Percentiles rank a stretch among this genome's conserved stretches.
phyloP scores from a whole-genome alignment of 37 sponge, comb jelly and placozoan species.

The Dysidea cf. avara region DNA sequence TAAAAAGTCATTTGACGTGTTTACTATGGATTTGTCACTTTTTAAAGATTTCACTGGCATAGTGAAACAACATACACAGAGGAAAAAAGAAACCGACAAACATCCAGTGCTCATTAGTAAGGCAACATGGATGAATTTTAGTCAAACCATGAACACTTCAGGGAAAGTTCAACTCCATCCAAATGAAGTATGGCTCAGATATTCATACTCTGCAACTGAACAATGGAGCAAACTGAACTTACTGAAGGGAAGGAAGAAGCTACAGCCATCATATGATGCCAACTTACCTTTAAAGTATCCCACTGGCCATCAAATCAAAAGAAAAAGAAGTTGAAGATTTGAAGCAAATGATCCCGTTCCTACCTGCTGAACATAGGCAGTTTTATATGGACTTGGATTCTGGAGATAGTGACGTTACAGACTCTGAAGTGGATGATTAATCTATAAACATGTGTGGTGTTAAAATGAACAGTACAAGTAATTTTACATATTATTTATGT shows the following conservation, averaged over 20 bases:
- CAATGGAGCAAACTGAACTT: neutral
- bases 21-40: too few relatives aligned
- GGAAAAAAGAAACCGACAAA: constrained; percentile 1
- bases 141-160: neutral
- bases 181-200: constrained; percentile 9
- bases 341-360: constrained; percentile 32
- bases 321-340: constrained; percentile 41
- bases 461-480: too few relatives aligned
- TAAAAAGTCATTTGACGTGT: too few relatives aligned
- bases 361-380: constrained; percentile 2
- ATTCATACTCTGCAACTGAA: neutral
- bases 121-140: constrained; percentile 4
- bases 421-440: too few relatives aligned
- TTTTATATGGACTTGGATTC: constrained; percentile 10
- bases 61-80: neutral
- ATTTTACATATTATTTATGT: too few relatives aligned
- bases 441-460: too few relatives aligned
- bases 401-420: too few relatives aligned
- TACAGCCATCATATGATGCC: too few relatives aligned
- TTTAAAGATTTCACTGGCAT: too few relatives aligned
- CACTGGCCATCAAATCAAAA: too few relatives aligned
- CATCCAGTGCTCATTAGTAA: constrained; percentile 4
- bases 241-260: too few relatives aligned
- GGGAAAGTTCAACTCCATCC: constrained; percentile 2
- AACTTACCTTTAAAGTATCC: too few relatives aligned